These are phyloP conservation scores for Trichechus manatus DNA, from an alignment of 2,113 vertebrate species.

Conservation along the genomic window DNA sequence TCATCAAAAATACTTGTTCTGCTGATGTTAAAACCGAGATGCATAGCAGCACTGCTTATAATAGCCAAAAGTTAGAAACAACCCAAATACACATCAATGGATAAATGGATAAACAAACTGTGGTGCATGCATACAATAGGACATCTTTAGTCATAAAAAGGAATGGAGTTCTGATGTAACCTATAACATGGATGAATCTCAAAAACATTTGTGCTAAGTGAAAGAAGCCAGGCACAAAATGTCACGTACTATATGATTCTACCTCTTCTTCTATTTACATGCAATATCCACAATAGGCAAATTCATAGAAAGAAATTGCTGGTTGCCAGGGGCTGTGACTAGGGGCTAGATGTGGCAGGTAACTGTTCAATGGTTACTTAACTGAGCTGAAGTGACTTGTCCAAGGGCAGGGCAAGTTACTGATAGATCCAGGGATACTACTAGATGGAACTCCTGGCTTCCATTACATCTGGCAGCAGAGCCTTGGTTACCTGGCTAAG, in stretches of 20 bases:
- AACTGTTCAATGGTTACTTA: background rate
- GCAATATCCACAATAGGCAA: background rate
- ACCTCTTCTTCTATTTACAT: background rate
- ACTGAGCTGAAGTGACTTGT: background rate
- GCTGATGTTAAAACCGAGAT: background rate
- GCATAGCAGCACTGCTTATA: background rate
- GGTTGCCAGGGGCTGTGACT: background rate
- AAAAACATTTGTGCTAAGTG: background rate
- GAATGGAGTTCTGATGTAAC: background rate
- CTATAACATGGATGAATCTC: background rate
- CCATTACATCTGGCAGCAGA: background rate
- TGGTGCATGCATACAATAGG: background rate
- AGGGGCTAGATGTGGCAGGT: background rate
- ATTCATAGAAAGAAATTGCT: background rate
- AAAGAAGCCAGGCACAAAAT: background rate
- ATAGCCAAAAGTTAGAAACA: background rate
- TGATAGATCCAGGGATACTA: background rate
- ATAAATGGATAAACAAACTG: background rate
- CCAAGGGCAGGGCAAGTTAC: background rate
- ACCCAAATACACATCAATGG: background rate
- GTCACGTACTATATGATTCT: background rate
- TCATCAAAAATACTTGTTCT: background rate
- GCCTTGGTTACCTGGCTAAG: background rate
- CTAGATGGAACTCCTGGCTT: background rate
- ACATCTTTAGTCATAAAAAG: background rate